Evolutionary conservation across 1,140 invertebrate genomes (phyloP), one percentile per base, ranked within the genome.

Genomic region (Tetramorium parvispinum): DNA sequence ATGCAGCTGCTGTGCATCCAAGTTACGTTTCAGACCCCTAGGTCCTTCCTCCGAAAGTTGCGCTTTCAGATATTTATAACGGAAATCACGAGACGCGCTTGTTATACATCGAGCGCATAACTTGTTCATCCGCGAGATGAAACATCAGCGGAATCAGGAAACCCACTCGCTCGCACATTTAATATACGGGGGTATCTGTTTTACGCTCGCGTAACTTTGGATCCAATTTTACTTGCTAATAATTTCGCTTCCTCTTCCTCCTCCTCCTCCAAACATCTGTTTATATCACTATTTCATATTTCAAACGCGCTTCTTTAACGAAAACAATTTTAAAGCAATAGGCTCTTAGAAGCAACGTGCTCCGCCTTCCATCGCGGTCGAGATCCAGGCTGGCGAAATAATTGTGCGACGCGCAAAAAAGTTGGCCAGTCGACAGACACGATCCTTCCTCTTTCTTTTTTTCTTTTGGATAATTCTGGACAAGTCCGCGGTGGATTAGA

Each of bases 141-240:
- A 82, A 59, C 53, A 71, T 82, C n/a, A 53, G 18, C 24, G 40
- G 27, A 37, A 75, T 83, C 13, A 24, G 79, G 51, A 13, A 49
- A 81, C 32, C 53, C 51, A 21, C n/a, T 16, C 51, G 21, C 21
- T 70, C 78, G 63, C 49, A 18, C 18, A n/a, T 81, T 79, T 81
- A 71, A 73, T 82, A 18, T 70, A 51, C 53, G 79, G 21, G 24
- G 6, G 18, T 51, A 51, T 40, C 43, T 63, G 66, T 81, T 81
- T 81, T 43, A 81, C 78, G 78, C 65, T 81, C 65, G 78, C 79
- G 24, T 73, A 82, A 82, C 79, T 73, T 82, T 32, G 13, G 40
- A 43, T 71, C n/a, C 78, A 55, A 71, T 71, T 81, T 70, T 57
- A 71, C 78, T 73, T 59, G 51, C 24, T 59, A 73, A 73, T 46